phyloP scores from a whole-genome alignment of 2,113 vertebrate genomes.

The Tiliqua scincoides region DNA sequence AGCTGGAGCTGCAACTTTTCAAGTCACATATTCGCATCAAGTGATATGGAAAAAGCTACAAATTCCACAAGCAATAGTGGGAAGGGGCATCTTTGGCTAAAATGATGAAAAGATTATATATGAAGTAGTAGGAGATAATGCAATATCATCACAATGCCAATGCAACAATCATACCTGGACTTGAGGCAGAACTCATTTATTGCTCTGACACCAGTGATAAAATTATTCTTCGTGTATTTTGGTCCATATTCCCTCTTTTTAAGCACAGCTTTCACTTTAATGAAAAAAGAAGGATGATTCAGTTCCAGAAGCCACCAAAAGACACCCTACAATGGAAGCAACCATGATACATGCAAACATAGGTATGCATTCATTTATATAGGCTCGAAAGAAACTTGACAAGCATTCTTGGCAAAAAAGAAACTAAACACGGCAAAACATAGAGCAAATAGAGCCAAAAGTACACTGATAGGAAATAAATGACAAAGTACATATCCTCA shows the following conservation, averaged over 20 bases:
- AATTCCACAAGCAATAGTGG: too few relatives aligned
- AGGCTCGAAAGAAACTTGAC: not conserved
- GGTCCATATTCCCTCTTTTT: conserved; percentile 97
- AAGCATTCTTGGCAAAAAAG: not conserved
- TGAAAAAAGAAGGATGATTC: conserved; percentile 25
- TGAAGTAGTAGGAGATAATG: too few relatives aligned
- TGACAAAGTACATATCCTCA: not conserved
- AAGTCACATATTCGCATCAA: too few relatives aligned
- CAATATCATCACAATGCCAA: too few relatives aligned
- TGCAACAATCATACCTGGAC: conserved; percentile 82
- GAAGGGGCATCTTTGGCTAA: too few relatives aligned
- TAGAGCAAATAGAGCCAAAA: not conserved
- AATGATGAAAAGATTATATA: too few relatives aligned
- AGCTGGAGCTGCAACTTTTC: too few relatives aligned
- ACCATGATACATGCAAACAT: not conserved
- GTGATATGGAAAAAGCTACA: too few relatives aligned
- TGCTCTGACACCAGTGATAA: conserved; percentile 97
- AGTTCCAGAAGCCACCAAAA: not conserved
- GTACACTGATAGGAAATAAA: not conserved
- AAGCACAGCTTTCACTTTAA: conserved; percentile 93
- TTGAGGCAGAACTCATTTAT: conserved; percentile 99
- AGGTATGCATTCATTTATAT: not conserved
- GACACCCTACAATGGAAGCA: not conserved
- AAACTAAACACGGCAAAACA: not conserved
- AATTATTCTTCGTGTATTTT: conserved; percentile 98